Evolutionary conservation across 2,888 invertebrate species (phyloP).

Genomic region (Eulithis prunata): DNA sequence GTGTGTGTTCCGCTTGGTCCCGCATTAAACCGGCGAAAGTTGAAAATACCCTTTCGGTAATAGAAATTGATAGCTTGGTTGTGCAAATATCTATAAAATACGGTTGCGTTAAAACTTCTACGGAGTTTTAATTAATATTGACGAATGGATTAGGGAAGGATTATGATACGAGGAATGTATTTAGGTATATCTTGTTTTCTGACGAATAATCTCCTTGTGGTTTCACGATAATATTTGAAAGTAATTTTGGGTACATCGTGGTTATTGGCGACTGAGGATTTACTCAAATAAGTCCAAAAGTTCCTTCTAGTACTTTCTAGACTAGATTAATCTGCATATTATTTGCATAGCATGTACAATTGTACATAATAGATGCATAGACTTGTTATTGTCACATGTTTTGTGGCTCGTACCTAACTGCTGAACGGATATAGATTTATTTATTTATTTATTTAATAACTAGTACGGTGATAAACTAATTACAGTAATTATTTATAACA

Average conservation of each 20-base stretch:
- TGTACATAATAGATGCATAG: too few relatives aligned
- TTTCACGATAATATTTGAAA: not conserved
- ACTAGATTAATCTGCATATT: too few relatives aligned
- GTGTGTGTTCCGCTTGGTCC: constrained; percentile 66
- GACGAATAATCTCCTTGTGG: constrained; percentile 15
- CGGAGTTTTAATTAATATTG: constrained; percentile 44
- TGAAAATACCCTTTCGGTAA: constrained; percentile 49
- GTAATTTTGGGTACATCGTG: not conserved
- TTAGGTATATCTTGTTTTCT: constrained; percentile 10
- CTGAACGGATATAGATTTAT: too few relatives aligned
- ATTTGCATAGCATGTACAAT: too few relatives aligned
- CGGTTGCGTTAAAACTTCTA: constrained; percentile 36
- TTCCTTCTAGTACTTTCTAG: too few relatives aligned
- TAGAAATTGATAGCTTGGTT: constrained; percentile 57
- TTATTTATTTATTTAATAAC: too few relatives aligned
- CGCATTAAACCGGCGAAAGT: constrained; percentile 24
- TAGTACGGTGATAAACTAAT: too few relatives aligned
- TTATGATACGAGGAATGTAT: constrained; percentile 20
- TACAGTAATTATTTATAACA: too few relatives aligned
- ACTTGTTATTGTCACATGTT: too few relatives aligned
- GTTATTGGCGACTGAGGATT: too few relatives aligned
- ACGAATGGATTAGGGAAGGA: constrained; percentile 34
- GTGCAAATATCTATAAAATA: constrained; percentile 40
- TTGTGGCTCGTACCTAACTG: too few relatives aligned
- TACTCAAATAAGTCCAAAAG: too few relatives aligned